Conservation (phyloP, 2,888 invertebrate genomes). For the Myathropa florea region DNA sequence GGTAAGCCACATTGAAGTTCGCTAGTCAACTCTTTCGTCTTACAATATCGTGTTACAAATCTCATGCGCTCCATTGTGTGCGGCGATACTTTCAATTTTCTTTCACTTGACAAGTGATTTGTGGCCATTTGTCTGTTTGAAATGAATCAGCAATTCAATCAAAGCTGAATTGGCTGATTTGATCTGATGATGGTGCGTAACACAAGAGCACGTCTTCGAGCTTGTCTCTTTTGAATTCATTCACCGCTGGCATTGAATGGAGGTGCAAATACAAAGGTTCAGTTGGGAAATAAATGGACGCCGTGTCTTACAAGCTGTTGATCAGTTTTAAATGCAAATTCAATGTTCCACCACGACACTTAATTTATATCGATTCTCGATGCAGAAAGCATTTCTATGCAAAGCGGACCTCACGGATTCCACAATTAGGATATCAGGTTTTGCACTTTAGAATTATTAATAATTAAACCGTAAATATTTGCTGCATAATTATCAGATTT, state of each 20-base stretch:
- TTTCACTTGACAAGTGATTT: not conserved
- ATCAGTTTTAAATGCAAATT: not conserved
- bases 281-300: not conserved
- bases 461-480: not conserved
- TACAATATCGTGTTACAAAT: not conserved
- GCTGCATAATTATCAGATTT: not conserved
- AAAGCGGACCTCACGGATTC: not conserved
- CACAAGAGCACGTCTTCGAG: not conserved
- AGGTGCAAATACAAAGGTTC: not conserved
- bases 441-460: not conserved
- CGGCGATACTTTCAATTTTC: not conserved
- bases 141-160: not conserved
- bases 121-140: not conserved
- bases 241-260: not conserved
- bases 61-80: not conserved
- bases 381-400: not conserved
- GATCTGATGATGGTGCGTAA: not conserved
- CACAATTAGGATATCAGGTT: not conserved
- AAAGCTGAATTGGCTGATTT: not conserved
- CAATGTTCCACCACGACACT: not conserved
- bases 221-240: not conserved
- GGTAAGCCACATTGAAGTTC: slow-evolving; percentile 15
- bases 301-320: not conserved
- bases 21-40: slow-evolving; percentile 49
- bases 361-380: too few relatives aligned